Percentiles rank a stretch among this genome's conserved stretches.
These are phyloP conservation scores for Sceliomorpha sp. DNA, from an alignment of 2,888 invertebrate genomes.

Conservation along the genomic window DNA sequence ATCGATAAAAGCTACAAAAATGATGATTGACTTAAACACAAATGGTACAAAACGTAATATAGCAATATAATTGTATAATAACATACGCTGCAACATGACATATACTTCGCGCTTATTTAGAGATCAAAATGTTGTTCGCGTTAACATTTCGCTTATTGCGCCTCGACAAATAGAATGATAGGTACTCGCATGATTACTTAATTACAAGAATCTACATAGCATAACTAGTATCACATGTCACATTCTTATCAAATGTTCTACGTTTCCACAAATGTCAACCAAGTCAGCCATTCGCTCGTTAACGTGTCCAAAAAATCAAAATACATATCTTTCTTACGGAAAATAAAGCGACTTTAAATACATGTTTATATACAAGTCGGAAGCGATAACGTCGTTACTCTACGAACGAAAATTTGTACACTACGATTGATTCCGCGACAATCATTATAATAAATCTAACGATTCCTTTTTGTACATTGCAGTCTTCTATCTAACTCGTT, in stretches of 20 bases:
- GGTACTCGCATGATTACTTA: slow-evolving; percentile 29
- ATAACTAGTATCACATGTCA: slow-evolving; percentile 78
- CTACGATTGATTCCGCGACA: too few relatives aligned
- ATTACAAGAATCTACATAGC: slow-evolving; percentile 66
- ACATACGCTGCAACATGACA: slow-evolving; percentile 65
- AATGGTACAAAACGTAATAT: slow-evolving; percentile 65
- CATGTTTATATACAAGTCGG: too few relatives aligned
- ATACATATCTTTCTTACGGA: too few relatives aligned
- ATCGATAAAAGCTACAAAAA: slow-evolving; percentile 73
- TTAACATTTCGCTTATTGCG: slow-evolving; percentile 34
- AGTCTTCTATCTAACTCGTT: too few relatives aligned
- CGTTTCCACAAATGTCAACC: slow-evolving; percentile 15
- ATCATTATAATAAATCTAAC: too few relatives aligned
- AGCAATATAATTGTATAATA: slow-evolving; percentile 62
- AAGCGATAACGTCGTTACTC: neutral
- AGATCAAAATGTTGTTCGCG: slow-evolving; percentile 68
- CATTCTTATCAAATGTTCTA: slow-evolving; percentile 25
- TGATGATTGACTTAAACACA: slow-evolving; percentile 70
- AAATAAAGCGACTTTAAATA: too few relatives aligned
- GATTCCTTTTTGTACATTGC: too few relatives aligned
- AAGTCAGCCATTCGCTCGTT: slow-evolving; percentile 11
- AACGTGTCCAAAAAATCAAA: slow-evolving; percentile 10
- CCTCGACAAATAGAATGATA: slow-evolving; percentile 28
- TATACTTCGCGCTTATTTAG: slow-evolving; percentile 72
- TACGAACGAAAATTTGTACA: too few relatives aligned